These are phyloP conservation scores for Esox niger DNA, from an alignment of 2,113 vertebrate genomes.

Conservation along the genomic window DNA sequence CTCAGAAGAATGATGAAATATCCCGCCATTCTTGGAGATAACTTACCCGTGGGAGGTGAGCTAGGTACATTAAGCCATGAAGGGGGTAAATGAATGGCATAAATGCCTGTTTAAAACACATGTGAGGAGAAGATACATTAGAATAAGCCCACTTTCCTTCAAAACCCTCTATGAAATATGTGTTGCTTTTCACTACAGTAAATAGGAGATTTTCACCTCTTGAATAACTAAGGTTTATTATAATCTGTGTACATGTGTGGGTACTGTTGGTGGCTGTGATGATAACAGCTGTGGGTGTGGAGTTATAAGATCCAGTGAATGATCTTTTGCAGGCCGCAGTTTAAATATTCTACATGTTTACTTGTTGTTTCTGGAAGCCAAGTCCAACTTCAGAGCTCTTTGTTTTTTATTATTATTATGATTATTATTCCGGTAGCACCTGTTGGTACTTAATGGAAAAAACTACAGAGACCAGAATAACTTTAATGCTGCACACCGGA, in stretches of 20 bases:
- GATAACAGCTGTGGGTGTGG: neutral
- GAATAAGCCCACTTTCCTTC: conserved; percentile 6
- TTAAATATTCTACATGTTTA: too few species aligned
- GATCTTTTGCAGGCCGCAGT: too few species aligned
- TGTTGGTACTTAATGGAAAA: too few species aligned
- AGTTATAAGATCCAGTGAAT: neutral
- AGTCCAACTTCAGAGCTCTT: too few species aligned
- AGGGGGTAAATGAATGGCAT: conserved; percentile 31
- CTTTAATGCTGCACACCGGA: too few species aligned
- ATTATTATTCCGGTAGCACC: too few species aligned
- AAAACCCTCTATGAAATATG: neutral
- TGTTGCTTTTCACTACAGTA: neutral
- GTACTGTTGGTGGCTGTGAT: neutral
- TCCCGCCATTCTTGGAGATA: neutral
- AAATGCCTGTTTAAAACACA: conserved; percentile 35
- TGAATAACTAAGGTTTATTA: neutral
- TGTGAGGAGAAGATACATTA: conserved; percentile 30
- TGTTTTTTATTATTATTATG: too few species aligned
- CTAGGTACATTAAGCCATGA: conserved; percentile 20
- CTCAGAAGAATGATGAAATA: conserved; percentile 46
- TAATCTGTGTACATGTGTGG: neutral
- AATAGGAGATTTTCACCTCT: neutral
- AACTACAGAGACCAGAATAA: too few species aligned
- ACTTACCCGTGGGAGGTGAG: conserved; percentile 8
- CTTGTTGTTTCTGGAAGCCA: too few species aligned